A percentile compares a stretch with the other conserved stretches of the same genome.
phyloP scores from a whole-genome alignment of 2,888 invertebrate genomes.

The Pyralis farinalis region DNA sequence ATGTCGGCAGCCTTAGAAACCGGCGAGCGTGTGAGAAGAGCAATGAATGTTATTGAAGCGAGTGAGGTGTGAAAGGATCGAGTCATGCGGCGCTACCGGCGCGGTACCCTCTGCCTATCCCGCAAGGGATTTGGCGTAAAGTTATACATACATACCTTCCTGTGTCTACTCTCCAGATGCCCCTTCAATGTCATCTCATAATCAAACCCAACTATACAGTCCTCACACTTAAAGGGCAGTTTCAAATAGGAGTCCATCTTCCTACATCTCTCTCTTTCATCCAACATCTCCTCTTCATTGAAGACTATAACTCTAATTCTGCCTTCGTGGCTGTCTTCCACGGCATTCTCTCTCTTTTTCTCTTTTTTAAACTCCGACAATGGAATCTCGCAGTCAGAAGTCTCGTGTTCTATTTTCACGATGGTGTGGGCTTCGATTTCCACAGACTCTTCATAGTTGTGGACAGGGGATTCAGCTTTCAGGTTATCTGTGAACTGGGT shows the following conservation, averaged over 20 bases:
- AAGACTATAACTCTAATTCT: constrained; percentile 43
- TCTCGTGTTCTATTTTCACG: constrained; percentile 42
- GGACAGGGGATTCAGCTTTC: constrained; percentile 7
- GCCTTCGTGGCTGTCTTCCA: constrained; percentile 35
- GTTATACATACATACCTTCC: no score
- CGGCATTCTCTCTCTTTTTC: constrained; percentile 16
- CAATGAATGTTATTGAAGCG: no score
- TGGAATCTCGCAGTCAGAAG: constrained; percentile 38
- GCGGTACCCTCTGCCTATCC: no score
- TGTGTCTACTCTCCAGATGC: constrained; percentile 51
- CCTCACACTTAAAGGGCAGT: constrained; percentile 53
- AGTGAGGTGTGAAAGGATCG: no score
- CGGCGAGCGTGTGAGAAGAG: no score
- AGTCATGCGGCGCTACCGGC: no score
- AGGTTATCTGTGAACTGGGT: constrained; percentile 6
- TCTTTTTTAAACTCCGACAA: constrained; percentile 27
- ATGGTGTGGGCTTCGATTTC: constrained; percentile 26
- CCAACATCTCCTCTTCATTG: constrained; percentile 35
- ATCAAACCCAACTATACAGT: constrained; percentile 56
- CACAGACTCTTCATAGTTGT: constrained; percentile 2
- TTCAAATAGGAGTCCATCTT: constrained; percentile 41
- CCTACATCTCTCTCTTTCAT: constrained; percentile 41
- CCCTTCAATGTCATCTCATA: constrained; percentile 45
- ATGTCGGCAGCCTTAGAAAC: no score
- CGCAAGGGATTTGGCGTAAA: no score